Evolutionary conservation across 2,797 vertebrate genomes (phyloP), one percentile per base, ranked within the genome.

Genomic region (Garrulus glandarius): DNA sequence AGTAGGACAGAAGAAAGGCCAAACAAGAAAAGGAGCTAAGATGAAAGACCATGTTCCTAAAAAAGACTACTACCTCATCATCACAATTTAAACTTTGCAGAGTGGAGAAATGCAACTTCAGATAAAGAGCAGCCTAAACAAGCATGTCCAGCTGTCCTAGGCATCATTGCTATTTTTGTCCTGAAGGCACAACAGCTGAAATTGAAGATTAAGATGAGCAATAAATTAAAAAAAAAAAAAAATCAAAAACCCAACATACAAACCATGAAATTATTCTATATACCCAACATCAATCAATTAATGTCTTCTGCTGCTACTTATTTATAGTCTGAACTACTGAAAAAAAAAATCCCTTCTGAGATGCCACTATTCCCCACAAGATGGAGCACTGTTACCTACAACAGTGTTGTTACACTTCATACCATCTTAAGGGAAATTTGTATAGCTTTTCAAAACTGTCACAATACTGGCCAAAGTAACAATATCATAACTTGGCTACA

Each of bases 21-120:
- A 81, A 76, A 89, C 36, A 84, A 56, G 67, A 84, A 82, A 80
- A 81, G 52, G 37, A 87, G 90, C 68, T 78, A 87, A 93, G 80
- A 53, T 41, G 60, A 87, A 95, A 94, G 77, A 90, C 85, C 92
- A 87, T 4, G 43, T 86, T 95, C 85, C 86, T 86, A 91, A 95
- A 95, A 93, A 75, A 95, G 72, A 75, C 69, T 55, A 75, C 90
- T 91, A 91, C 72, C 57, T 96, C 93, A 95, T 89, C 50, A 71
- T 69, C 82, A 85, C 46, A 91, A 83, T 67, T 80, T 85, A 91
- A 71, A 65, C 69, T 92, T 63, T 86, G 79, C 65, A 44, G 53
- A 92, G 39, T n/a, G 39, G 11, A 95, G 46, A 95, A 89, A 80
- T 43, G 67, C 67, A 94, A 81, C 67, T 88, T 76, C 82, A 93